These are phyloP conservation scores for Calliopum simillimum DNA, from an alignment of 2,888 invertebrate genomes.

Conservation along the genomic window DNA sequence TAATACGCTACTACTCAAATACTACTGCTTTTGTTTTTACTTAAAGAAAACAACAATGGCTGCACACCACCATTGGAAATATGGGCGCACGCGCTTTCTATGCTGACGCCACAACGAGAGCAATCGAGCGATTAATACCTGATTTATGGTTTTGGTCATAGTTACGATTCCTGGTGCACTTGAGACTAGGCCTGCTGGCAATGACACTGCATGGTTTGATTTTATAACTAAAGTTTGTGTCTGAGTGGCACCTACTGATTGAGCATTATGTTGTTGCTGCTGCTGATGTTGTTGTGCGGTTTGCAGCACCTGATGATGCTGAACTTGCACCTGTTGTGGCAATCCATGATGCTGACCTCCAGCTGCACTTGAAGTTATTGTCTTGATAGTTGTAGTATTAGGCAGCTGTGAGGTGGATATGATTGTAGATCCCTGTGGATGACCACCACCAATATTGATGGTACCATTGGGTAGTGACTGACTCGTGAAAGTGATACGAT, in stretches of 20 bases:
- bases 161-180: constrained; percentile 75
- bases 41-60: not conserved
- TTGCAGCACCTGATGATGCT: constrained; percentile 52
- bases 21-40: not conserved
- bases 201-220: constrained; percentile 69
- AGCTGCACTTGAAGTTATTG: constrained; percentile 60
- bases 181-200: constrained; percentile 69
- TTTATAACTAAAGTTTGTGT: constrained; percentile 68
- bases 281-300: constrained; percentile 51
- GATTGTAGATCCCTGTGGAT: constrained; percentile 58
- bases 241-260: constrained; percentile 67
- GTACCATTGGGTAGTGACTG: constrained; percentile 79
- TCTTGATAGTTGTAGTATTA: constrained; percentile 66
- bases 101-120: not conserved
- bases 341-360: constrained; percentile 57
- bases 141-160: constrained; percentile 71
- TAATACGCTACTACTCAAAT: constrained; percentile 19
- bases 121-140: constrained; percentile 55
- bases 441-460: constrained; percentile 71
- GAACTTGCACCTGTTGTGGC: constrained; percentile 58
- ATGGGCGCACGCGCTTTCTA: not conserved
- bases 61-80: not conserved
- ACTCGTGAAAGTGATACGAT: constrained; percentile 74
- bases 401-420: constrained; percentile 69
- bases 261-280: constrained; percentile 51